A percentile compares a stretch with the other conserved stretches of the same genome.
phyloP scores from a whole-genome alignment of 2,888 invertebrate genomes.

The Unio pictorum region DNA sequence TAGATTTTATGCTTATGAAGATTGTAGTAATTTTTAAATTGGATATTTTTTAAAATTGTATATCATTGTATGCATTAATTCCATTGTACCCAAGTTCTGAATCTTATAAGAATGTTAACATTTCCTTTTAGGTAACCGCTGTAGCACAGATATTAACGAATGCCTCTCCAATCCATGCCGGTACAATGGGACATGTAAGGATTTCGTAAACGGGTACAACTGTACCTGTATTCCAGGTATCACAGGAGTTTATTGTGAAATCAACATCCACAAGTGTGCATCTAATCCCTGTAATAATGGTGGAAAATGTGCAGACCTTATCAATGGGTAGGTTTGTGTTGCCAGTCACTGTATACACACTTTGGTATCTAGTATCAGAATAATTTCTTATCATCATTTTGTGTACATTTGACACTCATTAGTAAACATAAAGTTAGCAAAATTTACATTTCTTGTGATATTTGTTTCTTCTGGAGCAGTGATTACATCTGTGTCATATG shows the following conservation, averaged over 20 bases:
- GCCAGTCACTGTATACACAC: not conserved
- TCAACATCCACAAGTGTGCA: slow-evolving; percentile 62
- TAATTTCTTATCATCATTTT: too few relatives aligned
- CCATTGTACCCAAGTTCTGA: too few relatives aligned
- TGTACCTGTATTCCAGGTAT: slow-evolving; percentile 81
- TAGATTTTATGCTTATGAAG: too few relatives aligned
- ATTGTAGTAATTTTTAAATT: too few relatives aligned
- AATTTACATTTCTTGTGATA: too few relatives aligned
- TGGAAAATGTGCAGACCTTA: slow-evolving; percentile 51
- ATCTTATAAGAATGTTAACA: too few relatives aligned
- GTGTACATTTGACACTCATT: too few relatives aligned
- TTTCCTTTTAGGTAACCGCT: slow-evolving; percentile 49
- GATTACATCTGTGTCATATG: too few relatives aligned
- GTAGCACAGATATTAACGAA: slow-evolving; percentile 74
- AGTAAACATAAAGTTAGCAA: too few relatives aligned
- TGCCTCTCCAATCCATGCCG: slow-evolving; percentile 74
- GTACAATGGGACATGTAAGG: slow-evolving; percentile 56
- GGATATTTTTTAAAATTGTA: too few relatives aligned
- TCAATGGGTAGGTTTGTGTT: slow-evolving; percentile 41
- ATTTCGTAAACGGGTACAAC: slow-evolving; percentile 45
- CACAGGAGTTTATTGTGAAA: slow-evolving; percentile 77
- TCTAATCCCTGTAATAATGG: slow-evolving; percentile 42
- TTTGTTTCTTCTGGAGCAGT: too few relatives aligned
- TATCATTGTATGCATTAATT: too few relatives aligned
- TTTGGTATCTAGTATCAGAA: not conserved